phyloP scores from a whole-genome alignment of 2,888 invertebrate species.

The Theristus sp. region DNA sequence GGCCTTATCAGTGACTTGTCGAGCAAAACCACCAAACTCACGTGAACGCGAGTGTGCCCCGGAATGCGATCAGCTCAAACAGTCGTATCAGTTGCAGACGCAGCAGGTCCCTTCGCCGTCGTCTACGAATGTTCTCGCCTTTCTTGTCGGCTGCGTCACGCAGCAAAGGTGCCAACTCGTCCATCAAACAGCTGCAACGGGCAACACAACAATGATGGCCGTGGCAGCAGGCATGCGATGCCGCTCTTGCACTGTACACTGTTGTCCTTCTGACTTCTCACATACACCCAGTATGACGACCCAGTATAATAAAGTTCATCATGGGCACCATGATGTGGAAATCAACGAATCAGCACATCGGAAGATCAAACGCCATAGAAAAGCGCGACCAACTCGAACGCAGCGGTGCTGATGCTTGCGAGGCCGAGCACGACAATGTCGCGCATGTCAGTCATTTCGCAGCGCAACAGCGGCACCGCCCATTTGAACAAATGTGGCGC shows the following conservation, averaged over 20 bases:
- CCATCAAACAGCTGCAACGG: conserved; percentile 70
- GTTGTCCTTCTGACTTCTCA: neutral
- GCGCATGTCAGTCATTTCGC: conserved; percentile 76
- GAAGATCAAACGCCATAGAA: too few relatives aligned
- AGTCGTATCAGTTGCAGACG: conserved; percentile 75
- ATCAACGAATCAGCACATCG: too few relatives aligned
- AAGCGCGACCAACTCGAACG: conserved; percentile 63
- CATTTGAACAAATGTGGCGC: conserved; percentile 75
- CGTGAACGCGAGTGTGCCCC: conserved; percentile 49
- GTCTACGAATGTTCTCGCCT: conserved; percentile 67
- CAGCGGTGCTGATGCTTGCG: conserved; percentile 67
- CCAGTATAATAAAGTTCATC: too few relatives aligned
- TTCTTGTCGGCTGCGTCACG: conserved; percentile 90
- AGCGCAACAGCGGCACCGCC: conserved; percentile 70
- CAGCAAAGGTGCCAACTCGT: conserved; percentile 68
- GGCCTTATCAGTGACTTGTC: too few relatives aligned
- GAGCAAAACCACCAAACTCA: neutral
- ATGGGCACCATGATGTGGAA: neutral
- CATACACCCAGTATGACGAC: neutral
- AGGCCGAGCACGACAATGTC: conserved; percentile 67
- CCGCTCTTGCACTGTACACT: neutral
- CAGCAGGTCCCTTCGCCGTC: conserved; percentile 72
- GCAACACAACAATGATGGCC: too few relatives aligned
- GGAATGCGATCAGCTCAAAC: conserved; percentile 72
- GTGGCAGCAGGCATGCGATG: neutral